phyloP scores from a whole-genome alignment of 2,888 invertebrate genomes.

The Lacanobia wlatinum region DNA sequence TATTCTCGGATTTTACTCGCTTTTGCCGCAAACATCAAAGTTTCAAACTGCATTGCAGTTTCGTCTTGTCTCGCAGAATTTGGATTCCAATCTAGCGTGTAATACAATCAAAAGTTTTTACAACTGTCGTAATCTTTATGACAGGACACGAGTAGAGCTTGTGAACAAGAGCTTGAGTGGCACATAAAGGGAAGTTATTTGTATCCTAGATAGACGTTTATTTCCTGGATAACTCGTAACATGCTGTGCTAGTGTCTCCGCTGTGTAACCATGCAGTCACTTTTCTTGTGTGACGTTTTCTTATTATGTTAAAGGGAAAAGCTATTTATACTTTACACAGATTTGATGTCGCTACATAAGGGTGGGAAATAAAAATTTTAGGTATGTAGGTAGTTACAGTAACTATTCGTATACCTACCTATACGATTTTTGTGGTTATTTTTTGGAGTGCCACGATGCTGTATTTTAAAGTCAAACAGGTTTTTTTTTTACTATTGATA shows the following conservation, averaged over 20 bases:
- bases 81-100: slow-evolving; percentile 32
- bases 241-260: slow-evolving; percentile 30
- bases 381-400: too few species aligned
- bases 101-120: slow-evolving; percentile 55
- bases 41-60: slow-evolving; percentile 43
- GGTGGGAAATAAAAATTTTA: background rate
- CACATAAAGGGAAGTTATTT: slow-evolving; percentile 43
- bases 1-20: slow-evolving; percentile 18
- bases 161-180: slow-evolving; percentile 35
- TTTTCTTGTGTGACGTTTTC: slow-evolving; percentile 17
- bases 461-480: too few species aligned
- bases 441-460: background rate
- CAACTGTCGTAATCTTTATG: slow-evolving; percentile 48
- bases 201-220: slow-evolving; percentile 44
- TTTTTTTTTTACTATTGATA: too few species aligned
- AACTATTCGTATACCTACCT: too few species aligned
- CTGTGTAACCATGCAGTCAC: background rate
- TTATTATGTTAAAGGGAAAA: slow-evolving; percentile 22
- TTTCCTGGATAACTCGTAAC: slow-evolving; percentile 32
- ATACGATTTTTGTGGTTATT: background rate
- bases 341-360: background rate
- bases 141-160: slow-evolving; percentile 36
- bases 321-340: background rate
- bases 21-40: slow-evolving; percentile 18
- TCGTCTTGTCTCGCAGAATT: slow-evolving; percentile 33